Evolutionary conservation across 2,888 invertebrate species (phyloP), one percentile per base, ranked within the genome.

Genomic region (Volucella inanis): DNA sequence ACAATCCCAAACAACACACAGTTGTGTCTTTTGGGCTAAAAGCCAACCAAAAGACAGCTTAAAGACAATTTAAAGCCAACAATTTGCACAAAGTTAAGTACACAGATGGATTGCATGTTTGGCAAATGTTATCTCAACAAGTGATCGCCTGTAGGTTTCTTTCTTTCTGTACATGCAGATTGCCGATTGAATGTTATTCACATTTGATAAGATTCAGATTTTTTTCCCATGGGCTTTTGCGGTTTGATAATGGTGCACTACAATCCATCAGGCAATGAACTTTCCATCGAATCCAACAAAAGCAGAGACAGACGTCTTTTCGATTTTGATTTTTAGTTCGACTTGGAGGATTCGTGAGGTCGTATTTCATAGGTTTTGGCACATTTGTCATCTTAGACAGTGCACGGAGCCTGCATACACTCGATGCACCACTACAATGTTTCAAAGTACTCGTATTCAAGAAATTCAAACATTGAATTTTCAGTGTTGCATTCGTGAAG

Each of bases 361-460:
- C 65, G 75, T 84, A 79, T 65, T 62, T 84, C 79, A 84, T 18
- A 31, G 65, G 75, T 54, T 61, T 71, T 57, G 38, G 14, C 65
- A 75, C 79, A 84, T 84, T 84, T 84, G 75, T 84, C 84, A 84
- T 65, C 75, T 61, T 9, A 52, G 70, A 79, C 75, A 84, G 84
- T 79, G 79, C 84, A 79, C 84, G 84, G 76, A 47, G 75, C 3
- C 22, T 22, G 4, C 22, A 50, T 18, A 62, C 15, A 39, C n/a
- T 12, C 31, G 31, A 9, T 12, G 12, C 47, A 45, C 54, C 9
- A 41, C 62, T n/a, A 22, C n/a, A n/a, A 65, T 76, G 75, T 80
- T 70, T 81, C 80, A 70, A 81, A 81, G 31, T 61, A 31, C 31
- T 31, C 31, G 31, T 31, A 72, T 52, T 72, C 41, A 39, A 50